These are phyloP conservation scores for Gallinago solitaria DNA, from an alignment of 2,797 vertebrate species.

Conservation along the genomic window DNA sequence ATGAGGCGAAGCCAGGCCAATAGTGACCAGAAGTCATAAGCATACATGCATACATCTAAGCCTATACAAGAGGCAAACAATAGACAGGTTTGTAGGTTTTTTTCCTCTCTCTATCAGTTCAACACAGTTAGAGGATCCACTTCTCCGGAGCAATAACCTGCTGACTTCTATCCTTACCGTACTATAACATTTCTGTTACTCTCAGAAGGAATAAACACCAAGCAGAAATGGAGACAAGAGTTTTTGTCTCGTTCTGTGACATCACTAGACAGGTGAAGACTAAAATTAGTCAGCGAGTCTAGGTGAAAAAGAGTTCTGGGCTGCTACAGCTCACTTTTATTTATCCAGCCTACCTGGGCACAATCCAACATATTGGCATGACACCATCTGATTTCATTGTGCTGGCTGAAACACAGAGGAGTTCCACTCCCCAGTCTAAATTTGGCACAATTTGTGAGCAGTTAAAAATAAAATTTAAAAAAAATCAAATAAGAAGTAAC, in stretches of 20 bases:
- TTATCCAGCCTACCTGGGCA: background rate
- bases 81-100: background rate
- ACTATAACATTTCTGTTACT: background rate
- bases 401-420: background rate
- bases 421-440: background rate
- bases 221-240: background rate
- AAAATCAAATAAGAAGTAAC: background rate
- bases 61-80: background rate
- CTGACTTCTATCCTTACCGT: background rate
- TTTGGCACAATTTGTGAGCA: background rate
- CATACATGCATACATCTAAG: background rate
- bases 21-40: background rate
- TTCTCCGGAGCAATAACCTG: background rate
- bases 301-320: background rate
- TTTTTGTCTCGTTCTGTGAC: background rate
- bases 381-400: background rate
- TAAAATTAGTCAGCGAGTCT: background rate
- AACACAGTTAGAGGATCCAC: background rate
- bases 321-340: background rate
- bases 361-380: background rate
- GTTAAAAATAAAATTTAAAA: background rate
- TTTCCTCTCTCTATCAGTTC: background rate
- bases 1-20: background rate
- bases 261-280: background rate
- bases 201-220: background rate